These are phyloP conservation scores for Sarcoramphus papa DNA, from an alignment of 2,797 vertebrate genomes.

Conservation along the genomic window DNA sequence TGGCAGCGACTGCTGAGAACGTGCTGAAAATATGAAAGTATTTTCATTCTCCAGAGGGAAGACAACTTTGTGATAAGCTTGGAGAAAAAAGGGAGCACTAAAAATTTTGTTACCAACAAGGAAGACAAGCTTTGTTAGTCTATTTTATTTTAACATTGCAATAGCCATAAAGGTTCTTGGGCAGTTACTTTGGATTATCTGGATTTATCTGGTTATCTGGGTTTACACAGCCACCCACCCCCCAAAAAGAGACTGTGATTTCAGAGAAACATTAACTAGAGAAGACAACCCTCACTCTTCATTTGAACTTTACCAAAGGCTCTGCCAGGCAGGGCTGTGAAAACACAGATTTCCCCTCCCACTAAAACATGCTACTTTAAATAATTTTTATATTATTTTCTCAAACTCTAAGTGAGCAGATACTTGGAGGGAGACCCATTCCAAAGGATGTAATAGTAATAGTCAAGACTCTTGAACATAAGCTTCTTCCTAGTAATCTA, in stretches of 20 bases:
- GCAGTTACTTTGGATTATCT: neutral
- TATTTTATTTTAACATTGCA: neutral
- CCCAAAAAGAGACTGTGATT: neutral
- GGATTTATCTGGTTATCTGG: neutral
- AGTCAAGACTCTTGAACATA: neutral
- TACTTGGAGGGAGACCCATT: neutral
- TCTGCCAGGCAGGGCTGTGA: too few relatives aligned
- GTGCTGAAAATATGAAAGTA: neutral
- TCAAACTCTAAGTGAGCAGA: neutral
- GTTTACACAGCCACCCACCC: neutral
- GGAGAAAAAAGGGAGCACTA: neutral
- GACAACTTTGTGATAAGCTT: neutral
- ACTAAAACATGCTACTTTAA: neutral
- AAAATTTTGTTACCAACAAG: neutral
- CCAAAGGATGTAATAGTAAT: neutral
- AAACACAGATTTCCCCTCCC: neutral
- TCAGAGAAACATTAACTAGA: neutral
- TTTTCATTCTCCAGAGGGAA: neutral
- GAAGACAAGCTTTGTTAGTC: neutral
- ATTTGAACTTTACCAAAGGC: neutral
- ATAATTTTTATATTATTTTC: neutral
- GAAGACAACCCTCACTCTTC: neutral
- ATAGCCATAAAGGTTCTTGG: neutral
- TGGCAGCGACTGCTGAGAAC: neutral
- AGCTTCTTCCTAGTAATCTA: neutral